Conservation (phyloP, 1,140 invertebrate species). For the Solenopsis invicta region DNA sequence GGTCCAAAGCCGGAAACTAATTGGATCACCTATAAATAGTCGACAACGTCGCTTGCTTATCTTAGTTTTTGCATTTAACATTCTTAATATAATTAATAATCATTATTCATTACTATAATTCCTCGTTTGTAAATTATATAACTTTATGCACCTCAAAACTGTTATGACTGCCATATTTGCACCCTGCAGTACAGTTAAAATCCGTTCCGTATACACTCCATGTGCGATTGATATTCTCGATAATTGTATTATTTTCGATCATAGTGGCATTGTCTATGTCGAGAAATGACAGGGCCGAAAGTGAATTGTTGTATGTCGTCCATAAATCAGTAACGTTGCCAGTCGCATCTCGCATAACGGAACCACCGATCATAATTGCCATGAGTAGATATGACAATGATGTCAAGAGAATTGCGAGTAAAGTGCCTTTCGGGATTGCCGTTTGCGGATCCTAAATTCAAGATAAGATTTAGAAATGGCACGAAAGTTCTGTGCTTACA, state of each 20-base stretch:
- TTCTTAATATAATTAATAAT: neutral
- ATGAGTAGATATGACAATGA: conserved; percentile 94
- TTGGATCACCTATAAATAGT: conserved; percentile 93
- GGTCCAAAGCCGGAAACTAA: conserved; percentile 96
- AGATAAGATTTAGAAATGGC: neutral
- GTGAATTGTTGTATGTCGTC: conserved; percentile 62
- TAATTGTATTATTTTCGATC: conserved; percentile 50
- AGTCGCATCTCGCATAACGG: conserved; percentile 92
- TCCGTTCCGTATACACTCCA: conserved; percentile 82
- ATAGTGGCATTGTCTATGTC: conserved; percentile 42
- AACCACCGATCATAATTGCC: conserved; percentile 92
- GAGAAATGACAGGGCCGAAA: conserved; percentile 45
- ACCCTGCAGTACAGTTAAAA: conserved; percentile 85
- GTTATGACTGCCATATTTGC: conserved; percentile 93
- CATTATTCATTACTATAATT: neutral
- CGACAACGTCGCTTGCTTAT: neutral
- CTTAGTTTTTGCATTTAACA: neutral
- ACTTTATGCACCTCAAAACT: conserved; percentile 90
- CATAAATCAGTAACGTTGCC: conserved; percentile 89
- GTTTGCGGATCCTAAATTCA: conserved; percentile 93
- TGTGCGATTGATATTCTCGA: conserved; percentile 30
- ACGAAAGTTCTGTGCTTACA: neutral
- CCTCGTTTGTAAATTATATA: neutral
- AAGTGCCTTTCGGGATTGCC: conserved; percentile 96
- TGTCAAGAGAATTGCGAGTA: conserved; percentile 95